Evolutionary conservation across 2,797 vertebrate species (phyloP).

Genomic region (Sandelia bainsii): DNA sequence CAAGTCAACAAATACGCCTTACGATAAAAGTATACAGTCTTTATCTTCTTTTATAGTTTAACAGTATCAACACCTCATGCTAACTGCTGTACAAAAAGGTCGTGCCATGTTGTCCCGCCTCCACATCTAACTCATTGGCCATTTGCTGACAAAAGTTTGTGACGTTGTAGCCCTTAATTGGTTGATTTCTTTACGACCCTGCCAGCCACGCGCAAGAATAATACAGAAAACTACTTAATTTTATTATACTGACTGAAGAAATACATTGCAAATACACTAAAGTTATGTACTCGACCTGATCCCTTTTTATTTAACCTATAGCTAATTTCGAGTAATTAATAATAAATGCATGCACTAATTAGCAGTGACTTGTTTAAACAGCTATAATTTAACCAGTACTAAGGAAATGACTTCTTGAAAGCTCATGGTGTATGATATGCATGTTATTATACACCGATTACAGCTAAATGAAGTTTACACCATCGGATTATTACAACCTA

Average conservation of each 20-base stretch:
- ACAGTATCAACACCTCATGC: background rate
- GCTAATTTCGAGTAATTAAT: background rate
- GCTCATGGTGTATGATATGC: background rate
- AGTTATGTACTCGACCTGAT: accelerated
- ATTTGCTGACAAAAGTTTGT: background rate
- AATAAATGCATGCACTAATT: background rate
- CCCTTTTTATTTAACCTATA: accelerated
- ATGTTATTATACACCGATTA: background rate
- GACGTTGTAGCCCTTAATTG: conserved; percentile 54
- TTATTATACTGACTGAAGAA: background rate
- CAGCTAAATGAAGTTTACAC: conserved; percentile 1
- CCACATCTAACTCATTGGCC: conserved; percentile 49
- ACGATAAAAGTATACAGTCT: accelerated
- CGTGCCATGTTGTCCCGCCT: conserved; percentile 58
- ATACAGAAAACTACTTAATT: conserved; percentile 8
- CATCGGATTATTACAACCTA: background rate
- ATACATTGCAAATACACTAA: background rate
- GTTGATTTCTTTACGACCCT: conserved; percentile 3
- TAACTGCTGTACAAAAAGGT: conserved; percentile 21
- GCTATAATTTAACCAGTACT: background rate
- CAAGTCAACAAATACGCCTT: background rate
- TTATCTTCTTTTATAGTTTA: background rate
- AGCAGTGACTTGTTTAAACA: background rate
- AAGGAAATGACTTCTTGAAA: no score
- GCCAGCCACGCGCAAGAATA: background rate